These are phyloP conservation scores for Rhyzopertha dominica DNA, from an alignment of 1,140 invertebrate species.

Conservation along the genomic window DNA sequence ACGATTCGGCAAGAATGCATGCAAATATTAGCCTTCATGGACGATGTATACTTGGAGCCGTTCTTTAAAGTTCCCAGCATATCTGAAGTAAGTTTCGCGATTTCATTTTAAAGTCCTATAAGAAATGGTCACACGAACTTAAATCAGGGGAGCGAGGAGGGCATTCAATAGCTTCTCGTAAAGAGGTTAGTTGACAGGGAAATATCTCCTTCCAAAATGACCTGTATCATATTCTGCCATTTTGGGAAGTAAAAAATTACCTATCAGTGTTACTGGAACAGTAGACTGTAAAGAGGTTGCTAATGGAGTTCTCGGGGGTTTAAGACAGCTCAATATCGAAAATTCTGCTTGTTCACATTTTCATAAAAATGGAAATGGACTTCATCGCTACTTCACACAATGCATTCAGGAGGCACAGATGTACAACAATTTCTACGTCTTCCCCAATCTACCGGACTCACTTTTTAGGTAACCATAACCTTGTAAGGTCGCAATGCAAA, in stretches of 20 bases:
- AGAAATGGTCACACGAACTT: conserved; percentile 25
- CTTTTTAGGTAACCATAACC: conserved; percentile 18
- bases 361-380: conserved; percentile 31
- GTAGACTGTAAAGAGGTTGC: conserved; percentile 33
- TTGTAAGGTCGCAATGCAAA: conserved; percentile 23
- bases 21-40: too few relatives aligned
- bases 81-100: too few relatives aligned
- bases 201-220: neutral
- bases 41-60: too few relatives aligned
- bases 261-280: too few relatives aligned
- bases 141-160: neutral
- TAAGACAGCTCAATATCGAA: conserved; percentile 25
- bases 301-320: conserved; percentile 36
- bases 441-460: conserved; percentile 1
- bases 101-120: conserved; percentile 50
- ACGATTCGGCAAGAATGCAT: too few relatives aligned
- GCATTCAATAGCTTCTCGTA: neutral
- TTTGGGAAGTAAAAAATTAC: too few relatives aligned
- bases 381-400: conserved; percentile 19
- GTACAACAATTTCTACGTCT: too few relatives aligned
- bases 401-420: too few relatives aligned
- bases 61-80: too few relatives aligned
- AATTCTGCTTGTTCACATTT: conserved; percentile 39
- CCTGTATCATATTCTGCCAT: too few relatives aligned
- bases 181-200: neutral